Evolutionary conservation across 1,140 invertebrate genomes (phyloP).

Genomic region (Drosophila virilis): DNA sequence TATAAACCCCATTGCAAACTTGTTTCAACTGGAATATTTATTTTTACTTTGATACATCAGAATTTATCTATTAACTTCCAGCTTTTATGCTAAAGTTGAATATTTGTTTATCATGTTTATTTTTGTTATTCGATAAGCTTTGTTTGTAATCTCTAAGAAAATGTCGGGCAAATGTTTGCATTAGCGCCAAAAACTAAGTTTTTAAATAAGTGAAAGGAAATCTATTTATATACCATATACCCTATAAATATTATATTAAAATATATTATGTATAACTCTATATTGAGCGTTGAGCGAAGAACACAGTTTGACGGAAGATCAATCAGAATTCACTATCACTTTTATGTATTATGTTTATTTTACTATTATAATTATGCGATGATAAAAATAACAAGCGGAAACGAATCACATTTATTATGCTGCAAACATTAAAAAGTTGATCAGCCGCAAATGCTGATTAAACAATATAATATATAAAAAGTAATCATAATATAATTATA

Average conservation of each 20-base stretch:
- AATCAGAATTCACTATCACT: conserved; percentile 49
- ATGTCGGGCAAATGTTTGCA: conserved; percentile 20
- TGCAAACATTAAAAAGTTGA: conserved; percentile 52
- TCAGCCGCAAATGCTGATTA: conserved; percentile 32
- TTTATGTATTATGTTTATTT: conserved; percentile 75
- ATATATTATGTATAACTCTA: conserved; percentile 60
- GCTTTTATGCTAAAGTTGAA: not conserved
- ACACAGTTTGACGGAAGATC: not conserved
- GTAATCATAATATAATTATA: conserved; percentile 23
- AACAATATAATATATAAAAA: not conserved
- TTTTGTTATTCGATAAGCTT: conserved; percentile 3
- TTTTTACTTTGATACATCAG: not conserved
- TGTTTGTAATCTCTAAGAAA: conserved; percentile 5
- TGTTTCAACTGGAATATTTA: conserved; percentile 11
- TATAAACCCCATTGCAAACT: conserved; percentile 13
- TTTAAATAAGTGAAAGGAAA: conserved; percentile 40
- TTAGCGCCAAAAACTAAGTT: conserved; percentile 38
- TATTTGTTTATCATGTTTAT: conserved; percentile 15
- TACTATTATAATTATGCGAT: conserved; percentile 59
- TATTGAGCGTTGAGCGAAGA: conserved; percentile 46
- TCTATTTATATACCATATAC: conserved; percentile 51
- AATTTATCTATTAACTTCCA: conserved; percentile 1
- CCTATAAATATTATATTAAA: conserved; percentile 71
- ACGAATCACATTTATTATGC: conserved; percentile 69
- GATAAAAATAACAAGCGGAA: conserved; percentile 55